phyloP scores from a whole-genome alignment of 2,888 invertebrate species.

The Linnaemya tessellans region DNA sequence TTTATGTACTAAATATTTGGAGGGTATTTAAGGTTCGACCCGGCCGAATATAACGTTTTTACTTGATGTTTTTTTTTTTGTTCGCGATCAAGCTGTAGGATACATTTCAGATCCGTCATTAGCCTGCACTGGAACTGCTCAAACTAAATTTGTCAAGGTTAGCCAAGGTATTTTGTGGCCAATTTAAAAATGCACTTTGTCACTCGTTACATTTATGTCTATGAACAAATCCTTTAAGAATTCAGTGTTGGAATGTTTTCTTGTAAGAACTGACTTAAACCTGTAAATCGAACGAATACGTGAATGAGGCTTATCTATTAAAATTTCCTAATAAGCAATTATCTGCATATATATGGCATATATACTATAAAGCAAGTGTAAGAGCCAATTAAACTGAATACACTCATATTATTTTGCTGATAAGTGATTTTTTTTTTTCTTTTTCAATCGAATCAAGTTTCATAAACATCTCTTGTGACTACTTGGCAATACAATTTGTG shows the following conservation, averaged over 20 bases:
- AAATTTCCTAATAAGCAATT: constrained; percentile 4
- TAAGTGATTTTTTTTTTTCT: constrained; percentile 9
- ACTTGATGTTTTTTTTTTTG: too few species aligned
- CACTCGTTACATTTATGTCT: too few species aligned
- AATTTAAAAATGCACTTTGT: too few species aligned
- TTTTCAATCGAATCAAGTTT: not conserved
- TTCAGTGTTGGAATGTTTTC: not conserved
- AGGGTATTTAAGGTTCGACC: too few species aligned
- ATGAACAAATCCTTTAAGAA: too few species aligned
- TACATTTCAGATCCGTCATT: too few species aligned
- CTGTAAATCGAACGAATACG: constrained; percentile 17
- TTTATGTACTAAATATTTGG: too few species aligned
- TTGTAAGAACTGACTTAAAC: constrained; percentile 29
- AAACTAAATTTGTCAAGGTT: too few species aligned
- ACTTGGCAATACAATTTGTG: not conserved
- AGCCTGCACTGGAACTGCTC: too few species aligned
- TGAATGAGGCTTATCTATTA: not conserved
- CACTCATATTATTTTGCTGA: constrained; percentile 12
- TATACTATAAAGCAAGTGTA: not conserved
- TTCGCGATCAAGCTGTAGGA: too few species aligned
- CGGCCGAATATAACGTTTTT: too few species aligned
- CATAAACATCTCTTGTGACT: not conserved
- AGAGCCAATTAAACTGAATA: not conserved
- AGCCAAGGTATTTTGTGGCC: too few species aligned
- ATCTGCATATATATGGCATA: not conserved